Percentiles rank a stretch among this genome's conserved stretches.
Conservation (phyloP, 2,113 vertebrate species). For the Chascanopsetta lugubris region DNA sequence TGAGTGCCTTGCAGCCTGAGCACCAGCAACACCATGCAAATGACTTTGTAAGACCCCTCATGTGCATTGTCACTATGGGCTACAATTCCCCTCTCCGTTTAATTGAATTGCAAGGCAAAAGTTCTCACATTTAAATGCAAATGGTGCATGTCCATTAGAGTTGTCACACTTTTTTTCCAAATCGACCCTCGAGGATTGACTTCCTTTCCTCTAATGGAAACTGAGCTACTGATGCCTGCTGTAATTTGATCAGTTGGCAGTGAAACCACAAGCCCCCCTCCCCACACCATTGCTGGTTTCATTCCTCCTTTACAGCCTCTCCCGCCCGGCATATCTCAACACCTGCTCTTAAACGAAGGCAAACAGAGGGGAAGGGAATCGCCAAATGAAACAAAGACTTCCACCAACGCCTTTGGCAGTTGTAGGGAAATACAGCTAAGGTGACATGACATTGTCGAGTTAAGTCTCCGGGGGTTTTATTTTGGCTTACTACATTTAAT, state of each 20-base stretch:
- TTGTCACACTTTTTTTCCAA: conserved; percentile 53
- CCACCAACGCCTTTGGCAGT: conserved; percentile 59
- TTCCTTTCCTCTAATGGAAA: conserved; percentile 67
- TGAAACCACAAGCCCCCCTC: conserved; percentile 63
- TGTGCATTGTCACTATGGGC: conserved; percentile 14
- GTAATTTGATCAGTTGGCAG: conserved; percentile 75
- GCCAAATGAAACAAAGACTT: conserved; percentile 68
- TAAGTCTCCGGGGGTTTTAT: conserved; percentile 55
- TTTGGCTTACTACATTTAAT: conserved; percentile 34
- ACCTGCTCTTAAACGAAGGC: conserved; percentile 77
- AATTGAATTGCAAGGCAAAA: conserved; percentile 49
- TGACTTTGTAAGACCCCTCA: conserved; percentile 16
- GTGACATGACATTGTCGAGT: conserved; percentile 55
- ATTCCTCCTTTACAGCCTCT: conserved; percentile 61
- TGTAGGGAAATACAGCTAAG: conserved; percentile 48
- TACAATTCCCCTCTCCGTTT: conserved; percentile 22
- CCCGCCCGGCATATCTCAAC: conserved; percentile 74
- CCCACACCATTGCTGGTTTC: conserved; percentile 30
- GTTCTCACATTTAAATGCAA: conserved; percentile 65
- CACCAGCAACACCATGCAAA: conserved; percentile 42
- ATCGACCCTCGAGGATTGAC: conserved; percentile 57
- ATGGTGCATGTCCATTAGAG: conserved; percentile 57
- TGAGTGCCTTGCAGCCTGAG: conserved; percentile 8
- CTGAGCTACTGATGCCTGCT: conserved; percentile 65
- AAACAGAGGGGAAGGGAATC: conserved; percentile 57